Conservation (phyloP, 30 jellyfish, hydroid and myxozoan genomes). For the Hydra vulgaris region DNA sequence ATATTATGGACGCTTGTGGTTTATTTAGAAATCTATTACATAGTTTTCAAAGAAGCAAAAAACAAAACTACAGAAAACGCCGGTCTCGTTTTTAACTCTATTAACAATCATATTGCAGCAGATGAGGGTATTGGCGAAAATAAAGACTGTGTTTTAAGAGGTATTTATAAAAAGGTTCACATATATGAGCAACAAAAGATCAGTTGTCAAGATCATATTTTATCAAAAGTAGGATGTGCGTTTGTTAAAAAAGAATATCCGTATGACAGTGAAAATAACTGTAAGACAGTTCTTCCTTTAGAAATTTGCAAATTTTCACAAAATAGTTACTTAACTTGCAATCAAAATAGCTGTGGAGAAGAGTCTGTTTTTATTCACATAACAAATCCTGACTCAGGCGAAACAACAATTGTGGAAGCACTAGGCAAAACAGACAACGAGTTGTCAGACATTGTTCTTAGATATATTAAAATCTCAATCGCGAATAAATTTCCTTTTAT, state of each 20-base stretch:
- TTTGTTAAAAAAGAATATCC: not conserved
- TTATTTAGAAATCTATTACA: too few relatives aligned
- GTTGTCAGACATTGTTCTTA: not conserved
- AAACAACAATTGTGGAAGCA: not conserved
- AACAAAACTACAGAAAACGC: too few relatives aligned
- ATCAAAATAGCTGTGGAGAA: not conserved
- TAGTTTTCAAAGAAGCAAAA: too few relatives aligned
- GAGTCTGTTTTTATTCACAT: not conserved
- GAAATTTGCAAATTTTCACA: not conserved
- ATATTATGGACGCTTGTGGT: too few relatives aligned
- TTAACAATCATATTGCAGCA: too few relatives aligned
- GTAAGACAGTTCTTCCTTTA: not conserved
- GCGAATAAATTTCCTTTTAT: not conserved
- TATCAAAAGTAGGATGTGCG: not conserved
- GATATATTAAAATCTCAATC: not conserved
- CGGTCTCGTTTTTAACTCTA: too few relatives aligned
- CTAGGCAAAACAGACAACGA: not conserved
- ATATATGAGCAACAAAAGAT: not conserved
- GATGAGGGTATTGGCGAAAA: not conserved
- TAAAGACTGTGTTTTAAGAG: not conserved
- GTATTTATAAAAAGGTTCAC: not conserved
- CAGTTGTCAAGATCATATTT: constrained; percentile 2
- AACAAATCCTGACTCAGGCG: not conserved
- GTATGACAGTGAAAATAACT: not conserved
- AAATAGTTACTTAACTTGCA: not conserved